Base-by-base conservation (phyloP, 2,113 vertebrate species). In the Nematolebias whitei region DNA sequence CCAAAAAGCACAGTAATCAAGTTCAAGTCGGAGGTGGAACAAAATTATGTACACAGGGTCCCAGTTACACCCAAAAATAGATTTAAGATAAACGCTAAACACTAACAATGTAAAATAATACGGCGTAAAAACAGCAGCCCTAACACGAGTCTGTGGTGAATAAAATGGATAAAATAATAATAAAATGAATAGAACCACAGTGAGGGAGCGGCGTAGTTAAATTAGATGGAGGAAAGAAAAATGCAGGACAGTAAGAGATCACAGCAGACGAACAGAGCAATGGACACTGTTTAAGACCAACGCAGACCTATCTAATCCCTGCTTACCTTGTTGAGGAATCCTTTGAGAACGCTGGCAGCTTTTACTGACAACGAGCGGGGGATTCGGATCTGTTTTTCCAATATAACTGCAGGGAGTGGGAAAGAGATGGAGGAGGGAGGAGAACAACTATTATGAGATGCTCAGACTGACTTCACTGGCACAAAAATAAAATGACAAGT, bases 301-400 rank as follows among this genome's bases (percentile, higher is more conserved):
- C 71, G 52, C 20, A 24, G 52, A 29, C 32, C 44, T 0, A 35
- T 13, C 57, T 16, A 44, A 59, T 49, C 14, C 76, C 74, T 53
- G 32, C 70, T 83, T 91, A 99, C 98, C 96, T 99, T 99, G 91
- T 98, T 98, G 52, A 99, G 95, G 85, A 99, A 99, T 82, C 96
- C 98, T 90, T 99, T 99, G 23, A 99, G 93, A 54, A 99, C 96
- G 70, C 97, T 98, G 82, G 98, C 97, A 43, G 98, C 98, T 93
- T 99, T 99, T 78, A 99, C 98, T 76, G 97, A 99, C 71, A 99
- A 89, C 13, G 98, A 99, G 64, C 98, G 94, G 6, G 98, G 98
- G 84, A 99, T 99, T 83, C 98, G 76, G 74, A 99, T 99, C 92
- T 99, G 97, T 85, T 99, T 99, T 92, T 99, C 97, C 93, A 99